phyloP scores from a whole-genome alignment of 1,140 invertebrate genomes.

The Semibalanus balanoides region DNA sequence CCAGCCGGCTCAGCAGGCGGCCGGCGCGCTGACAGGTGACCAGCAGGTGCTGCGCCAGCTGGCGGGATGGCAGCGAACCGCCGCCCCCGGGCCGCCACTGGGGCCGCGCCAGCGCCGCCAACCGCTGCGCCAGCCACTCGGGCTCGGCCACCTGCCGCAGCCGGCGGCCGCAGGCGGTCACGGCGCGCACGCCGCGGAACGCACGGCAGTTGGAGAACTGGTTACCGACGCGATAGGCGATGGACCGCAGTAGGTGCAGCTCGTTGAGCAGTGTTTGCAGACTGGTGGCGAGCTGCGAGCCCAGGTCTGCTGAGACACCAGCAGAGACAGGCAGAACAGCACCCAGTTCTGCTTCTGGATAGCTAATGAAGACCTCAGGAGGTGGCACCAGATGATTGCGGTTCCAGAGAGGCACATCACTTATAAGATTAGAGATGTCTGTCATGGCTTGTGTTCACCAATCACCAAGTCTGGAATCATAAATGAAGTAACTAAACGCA shows the following conservation, averaged over 20 bases:
- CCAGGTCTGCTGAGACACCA: neutral
- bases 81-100: no score
- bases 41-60: neutral
- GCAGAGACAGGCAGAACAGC: neutral
- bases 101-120: neutral
- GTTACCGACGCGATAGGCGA: neutral
- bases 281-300: neutral
- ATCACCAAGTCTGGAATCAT: no score
- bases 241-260: neutral
- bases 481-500: no score
- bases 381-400: neutral
- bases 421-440: neutral
- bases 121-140: neutral
- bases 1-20: neutral
- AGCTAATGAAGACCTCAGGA: neutral
- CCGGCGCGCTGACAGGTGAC: neutral
- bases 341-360: neutral
- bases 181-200: neutral
- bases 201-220: neutral
- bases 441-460: no score
- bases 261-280: neutral
- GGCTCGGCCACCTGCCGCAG: neutral
- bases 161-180: neutral
- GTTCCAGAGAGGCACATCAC: constrained; percentile 1
- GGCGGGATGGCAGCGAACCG: neutral